These are phyloP conservation scores for Zonitis immaculata DNA, from an alignment of 2,888 invertebrate species.

Conservation along the genomic window DNA sequence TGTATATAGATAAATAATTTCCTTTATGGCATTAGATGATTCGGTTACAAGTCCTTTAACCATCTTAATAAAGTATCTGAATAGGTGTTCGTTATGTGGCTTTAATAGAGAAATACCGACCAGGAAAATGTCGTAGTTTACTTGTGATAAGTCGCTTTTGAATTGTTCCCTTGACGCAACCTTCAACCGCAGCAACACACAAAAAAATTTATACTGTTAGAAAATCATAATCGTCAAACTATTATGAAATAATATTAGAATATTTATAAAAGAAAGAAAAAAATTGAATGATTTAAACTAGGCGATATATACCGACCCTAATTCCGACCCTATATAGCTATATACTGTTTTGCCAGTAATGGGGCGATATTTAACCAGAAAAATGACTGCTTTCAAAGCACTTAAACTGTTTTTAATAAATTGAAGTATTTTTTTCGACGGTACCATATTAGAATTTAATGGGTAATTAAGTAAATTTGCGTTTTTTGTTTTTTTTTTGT, in stretches of 20 bases:
- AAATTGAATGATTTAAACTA: neutral
- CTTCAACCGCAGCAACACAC: too few relatives aligned
- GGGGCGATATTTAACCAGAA: neutral
- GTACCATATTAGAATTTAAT: neutral
- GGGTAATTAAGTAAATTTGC: neutral
- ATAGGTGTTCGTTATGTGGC: neutral
- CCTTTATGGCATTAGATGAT: neutral
- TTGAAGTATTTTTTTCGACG: neutral
- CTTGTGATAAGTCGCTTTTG: neutral
- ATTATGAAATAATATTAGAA: neutral
- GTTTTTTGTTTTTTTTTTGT: too few relatives aligned
- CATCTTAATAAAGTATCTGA: neutral
- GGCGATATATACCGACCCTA: neutral
- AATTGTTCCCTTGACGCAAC: neutral
- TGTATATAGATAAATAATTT: too few relatives aligned
- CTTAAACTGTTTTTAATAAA: constrained; percentile 1
- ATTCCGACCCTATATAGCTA: neutral
- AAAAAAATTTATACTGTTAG: neutral
- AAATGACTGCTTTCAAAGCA: neutral
- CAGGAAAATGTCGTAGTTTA: neutral
- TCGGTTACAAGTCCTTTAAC: neutral
- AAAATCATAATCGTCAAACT: neutral
- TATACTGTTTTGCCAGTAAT: neutral
- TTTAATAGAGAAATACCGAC: neutral
- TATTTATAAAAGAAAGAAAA: neutral